Evolutionary conservation across 2,888 invertebrate genomes (phyloP).

Genomic region (Nomada flava): DNA sequence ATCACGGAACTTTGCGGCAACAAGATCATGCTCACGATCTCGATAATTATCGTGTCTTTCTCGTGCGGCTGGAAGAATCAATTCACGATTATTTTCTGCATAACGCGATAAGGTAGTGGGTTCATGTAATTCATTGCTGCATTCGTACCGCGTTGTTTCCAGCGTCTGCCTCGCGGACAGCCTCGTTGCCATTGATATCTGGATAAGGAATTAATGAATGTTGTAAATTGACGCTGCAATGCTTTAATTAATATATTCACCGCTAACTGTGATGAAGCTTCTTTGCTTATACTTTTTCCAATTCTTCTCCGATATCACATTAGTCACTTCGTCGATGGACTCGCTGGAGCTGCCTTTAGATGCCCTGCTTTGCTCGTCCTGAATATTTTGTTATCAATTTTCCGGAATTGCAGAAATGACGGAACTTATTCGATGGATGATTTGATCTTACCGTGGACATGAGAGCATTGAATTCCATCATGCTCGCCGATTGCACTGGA

Average conservation of each 20-base stretch:
- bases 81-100: neutral
- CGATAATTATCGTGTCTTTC: slow-evolving; percentile 71
- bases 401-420: neutral
- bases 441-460: slow-evolving; percentile 53
- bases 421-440: neutral
- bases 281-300: slow-evolving; percentile 73
- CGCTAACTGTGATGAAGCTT: slow-evolving; percentile 37
- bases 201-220: too few relatives aligned
- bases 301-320: slow-evolving; percentile 71
- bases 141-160: neutral
- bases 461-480: slow-evolving; percentile 71
- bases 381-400: neutral
- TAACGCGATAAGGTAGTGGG: too few relatives aligned
- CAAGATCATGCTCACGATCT: slow-evolving; percentile 71
- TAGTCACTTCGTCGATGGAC: slow-evolving; percentile 69
- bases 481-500: slow-evolving; percentile 48
- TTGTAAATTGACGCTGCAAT: too few relatives aligned
- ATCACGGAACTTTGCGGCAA: slow-evolving; percentile 67
- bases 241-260: slow-evolving; percentile 39
- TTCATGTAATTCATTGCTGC: neutral
- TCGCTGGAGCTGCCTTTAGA: slow-evolving; percentile 51
- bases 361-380: neutral
- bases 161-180: rapidly evolving
- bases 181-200: too few relatives aligned
- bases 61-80: slow-evolving; percentile 35